Conservation (phyloP, 2,888 invertebrate species). For the Agrilus biguttatus region DNA sequence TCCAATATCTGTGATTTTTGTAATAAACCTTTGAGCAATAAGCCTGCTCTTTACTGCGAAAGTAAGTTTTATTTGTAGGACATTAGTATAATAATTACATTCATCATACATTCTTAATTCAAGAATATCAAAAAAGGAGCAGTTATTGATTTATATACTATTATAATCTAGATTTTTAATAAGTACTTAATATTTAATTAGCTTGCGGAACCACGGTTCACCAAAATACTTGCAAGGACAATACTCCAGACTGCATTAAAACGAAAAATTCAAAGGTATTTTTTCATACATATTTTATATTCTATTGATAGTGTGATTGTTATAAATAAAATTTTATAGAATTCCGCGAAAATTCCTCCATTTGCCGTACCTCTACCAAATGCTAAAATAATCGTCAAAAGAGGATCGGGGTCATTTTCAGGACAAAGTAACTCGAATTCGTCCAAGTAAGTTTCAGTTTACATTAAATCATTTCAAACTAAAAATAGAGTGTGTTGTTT, state of each 20-base stretch:
- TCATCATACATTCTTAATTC: neutral
- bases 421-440: constrained; percentile 13
- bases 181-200: constrained; percentile 30
- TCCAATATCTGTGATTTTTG: constrained; percentile 66
- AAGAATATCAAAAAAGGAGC: too few relatives aligned
- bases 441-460: too few relatives aligned
- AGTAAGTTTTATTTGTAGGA: constrained; percentile 39
- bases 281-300: constrained; percentile 2
- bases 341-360: constrained; percentile 26
- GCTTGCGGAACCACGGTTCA: constrained; percentile 79
- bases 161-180: constrained; percentile 1
- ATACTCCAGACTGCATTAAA: constrained; percentile 70
- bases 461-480: neutral
- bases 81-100: constrained; percentile 1
- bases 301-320: constrained; percentile 1
- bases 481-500: neutral
- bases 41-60: constrained; percentile 72
- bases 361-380: constrained; percentile 27
- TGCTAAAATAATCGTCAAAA: constrained; percentile 26
- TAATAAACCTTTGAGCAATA: constrained; percentile 61
- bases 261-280: constrained; percentile 48
- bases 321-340: constrained; percentile 18
- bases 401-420: constrained; percentile 25
- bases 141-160: neutral
- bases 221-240: constrained; percentile 78